Percentiles rank a stretch among this genome's conserved stretches.
Conservation (phyloP, 2,888 invertebrate genomes). For the Deilephila elpenor region DNA sequence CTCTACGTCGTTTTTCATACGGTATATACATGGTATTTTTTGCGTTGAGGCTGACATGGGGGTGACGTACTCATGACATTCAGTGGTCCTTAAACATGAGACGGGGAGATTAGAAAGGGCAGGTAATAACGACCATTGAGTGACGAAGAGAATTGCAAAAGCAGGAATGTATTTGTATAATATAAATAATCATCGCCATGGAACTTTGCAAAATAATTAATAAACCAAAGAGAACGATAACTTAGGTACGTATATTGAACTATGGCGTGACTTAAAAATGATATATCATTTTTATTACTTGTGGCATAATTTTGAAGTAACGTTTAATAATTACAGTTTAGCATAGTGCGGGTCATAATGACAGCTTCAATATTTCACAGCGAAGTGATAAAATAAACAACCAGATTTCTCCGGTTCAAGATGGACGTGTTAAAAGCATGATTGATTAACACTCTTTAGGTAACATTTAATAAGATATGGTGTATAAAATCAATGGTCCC, state of each 20-base stretch:
- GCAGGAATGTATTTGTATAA: background rate
- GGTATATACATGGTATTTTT: background rate
- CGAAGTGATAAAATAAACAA: background rate
- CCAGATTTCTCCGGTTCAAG: background rate
- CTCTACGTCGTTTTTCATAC: background rate
- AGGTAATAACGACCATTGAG: background rate
- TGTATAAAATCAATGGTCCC: constrained; percentile 9
- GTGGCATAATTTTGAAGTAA: background rate
- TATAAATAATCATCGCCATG: no score
- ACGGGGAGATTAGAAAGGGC: background rate
- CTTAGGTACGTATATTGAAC: background rate
- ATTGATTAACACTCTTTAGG: background rate
- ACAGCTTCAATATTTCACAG: background rate
- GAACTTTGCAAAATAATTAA: no score
- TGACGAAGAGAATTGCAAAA: background rate
- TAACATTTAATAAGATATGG: constrained; percentile 13
- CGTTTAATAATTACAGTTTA: no score
- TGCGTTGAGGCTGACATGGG: background rate
- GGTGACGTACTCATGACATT: constrained; percentile 1
- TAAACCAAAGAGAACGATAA: no score
- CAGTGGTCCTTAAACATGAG: background rate
- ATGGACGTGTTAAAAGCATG: background rate
- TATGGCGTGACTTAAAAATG: background rate
- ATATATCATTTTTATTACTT: background rate
- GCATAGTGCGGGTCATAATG: background rate